Evolutionary conservation across 2,888 invertebrate species (phyloP).

Genomic region (Philhelius pedissequus): DNA sequence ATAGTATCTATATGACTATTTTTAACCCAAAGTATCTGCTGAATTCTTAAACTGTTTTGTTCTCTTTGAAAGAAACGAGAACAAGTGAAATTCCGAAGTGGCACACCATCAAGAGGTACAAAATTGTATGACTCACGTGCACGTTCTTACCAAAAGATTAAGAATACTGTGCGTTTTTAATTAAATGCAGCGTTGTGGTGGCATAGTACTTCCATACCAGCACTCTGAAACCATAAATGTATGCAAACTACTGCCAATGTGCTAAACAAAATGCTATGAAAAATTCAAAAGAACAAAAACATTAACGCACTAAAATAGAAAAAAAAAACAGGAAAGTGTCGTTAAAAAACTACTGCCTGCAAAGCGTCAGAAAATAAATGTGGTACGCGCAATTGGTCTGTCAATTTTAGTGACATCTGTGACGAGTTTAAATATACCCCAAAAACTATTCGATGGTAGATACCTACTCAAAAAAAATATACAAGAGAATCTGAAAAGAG

Average conservation of each 20-base stretch:
- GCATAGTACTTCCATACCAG: constrained; percentile 17
- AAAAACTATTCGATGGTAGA: constrained; percentile 34
- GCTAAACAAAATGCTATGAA: constrained; percentile 2
- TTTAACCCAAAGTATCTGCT: constrained; percentile 7
- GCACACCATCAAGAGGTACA: constrained; percentile 29
- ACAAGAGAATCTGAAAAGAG: constrained; percentile 6
- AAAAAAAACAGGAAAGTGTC: constrained; percentile 17
- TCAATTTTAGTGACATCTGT: constrained; percentile 47
- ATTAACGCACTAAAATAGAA: constrained; percentile 19
- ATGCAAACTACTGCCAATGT: constrained; percentile 53
- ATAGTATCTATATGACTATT: constrained; percentile 11
- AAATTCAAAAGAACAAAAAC: constrained; percentile 15
- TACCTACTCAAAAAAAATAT: not conserved
- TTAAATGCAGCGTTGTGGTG: not conserved
- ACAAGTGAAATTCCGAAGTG: constrained; percentile 56
- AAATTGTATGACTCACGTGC: constrained; percentile 46
- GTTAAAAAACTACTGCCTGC: constrained; percentile 35
- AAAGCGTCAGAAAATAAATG: constrained; percentile 16
- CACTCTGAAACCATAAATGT: constrained; percentile 34
- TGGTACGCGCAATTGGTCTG: constrained; percentile 37
- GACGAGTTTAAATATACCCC: constrained; percentile 10
- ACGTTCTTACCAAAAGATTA: constrained; percentile 4
- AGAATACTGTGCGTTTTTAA: constrained; percentile 14
- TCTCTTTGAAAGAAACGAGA: constrained; percentile 46
- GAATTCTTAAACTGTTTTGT: constrained; percentile 21